A percentile compares a stretch with the other conserved stretches of the same genome.
phyloP scores from a whole-genome alignment of 2,113 vertebrate species.

The Zosterops borbonicus region DNA sequence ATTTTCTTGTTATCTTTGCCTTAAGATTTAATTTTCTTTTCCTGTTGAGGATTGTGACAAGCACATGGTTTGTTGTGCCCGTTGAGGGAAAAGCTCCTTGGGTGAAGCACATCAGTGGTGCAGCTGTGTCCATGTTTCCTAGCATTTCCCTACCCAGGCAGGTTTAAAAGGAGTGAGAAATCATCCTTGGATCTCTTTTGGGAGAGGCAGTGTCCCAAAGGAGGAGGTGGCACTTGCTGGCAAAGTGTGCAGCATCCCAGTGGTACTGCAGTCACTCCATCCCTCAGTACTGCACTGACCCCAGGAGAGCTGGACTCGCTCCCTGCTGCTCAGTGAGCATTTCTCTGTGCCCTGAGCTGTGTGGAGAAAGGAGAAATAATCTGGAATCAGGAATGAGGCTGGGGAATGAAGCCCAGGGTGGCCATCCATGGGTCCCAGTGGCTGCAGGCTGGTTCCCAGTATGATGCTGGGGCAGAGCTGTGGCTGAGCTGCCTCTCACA shows the following conservation, averaged over 20 bases:
- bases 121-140: background rate
- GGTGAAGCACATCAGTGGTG: background rate
- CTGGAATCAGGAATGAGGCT: background rate
- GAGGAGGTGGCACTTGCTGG: background rate
- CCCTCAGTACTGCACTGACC: background rate
- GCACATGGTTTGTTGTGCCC: background rate
- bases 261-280: background rate
- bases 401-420: background rate
- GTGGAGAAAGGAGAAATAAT: background rate
- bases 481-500: fast-evolving
- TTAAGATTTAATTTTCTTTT: background rate
- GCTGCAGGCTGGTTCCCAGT: background rate
- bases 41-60: background rate
- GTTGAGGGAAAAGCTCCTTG: fast-evolving
- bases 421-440: fast-evolving
- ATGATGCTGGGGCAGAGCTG: fast-evolving
- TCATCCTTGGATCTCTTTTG: background rate
- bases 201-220: background rate
- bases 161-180: background rate
- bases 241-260: fast-evolving
- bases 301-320: background rate
- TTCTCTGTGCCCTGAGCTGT: background rate
- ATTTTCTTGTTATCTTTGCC: background rate
- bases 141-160: background rate
- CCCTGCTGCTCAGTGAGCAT: background rate